Evolutionary conservation across 2,113 vertebrate species (phyloP), one percentile per base, ranked within the genome.

Genomic region (Prunella fulvescens): DNA sequence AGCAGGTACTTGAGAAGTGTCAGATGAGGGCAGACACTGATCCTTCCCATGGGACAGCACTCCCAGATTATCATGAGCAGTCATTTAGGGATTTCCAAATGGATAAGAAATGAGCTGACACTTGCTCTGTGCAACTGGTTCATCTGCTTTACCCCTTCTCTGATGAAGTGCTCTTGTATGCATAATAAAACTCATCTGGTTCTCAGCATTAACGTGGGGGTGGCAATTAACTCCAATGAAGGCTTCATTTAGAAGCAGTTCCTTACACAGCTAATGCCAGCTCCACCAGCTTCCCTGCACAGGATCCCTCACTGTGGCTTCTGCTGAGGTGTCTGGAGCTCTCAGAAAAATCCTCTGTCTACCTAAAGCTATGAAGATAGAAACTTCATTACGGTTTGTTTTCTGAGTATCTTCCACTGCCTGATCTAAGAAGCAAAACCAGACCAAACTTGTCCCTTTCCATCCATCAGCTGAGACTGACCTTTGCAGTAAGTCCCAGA

Each of bases 81-180:
- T n/a, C 39, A 81, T 88, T 96, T 66, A 93, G 64, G 64, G 80
- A 88, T 93, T 89, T 91, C 66, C 89, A 95, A 95, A 92, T 66
- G 76, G 92, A 89, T 93, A 95, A 67, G 77, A 86, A 93, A 94
- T 47, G 84, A 96, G 80, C 88, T 95, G 92, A 95, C 79, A 74
- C 88, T 96, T 93, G 88, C 88, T 95, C 82, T 87, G 62, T 77
- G 84, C 74, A 72, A 94, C 80, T 86, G 92, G 57, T 58, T 96
- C 45, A 45, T 91, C 91, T 96, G 82, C 70, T 51, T 96, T 93
- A 82, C 90, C 47, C 44, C 29, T 92, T 76, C 35, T 57, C 77
- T 94, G 82, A 79, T 87, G 56, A 87, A 95, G 71, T 92, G 86
- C 73, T 94, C 89, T 93, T 87, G 73, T 81, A 83, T 39, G 70